Evolutionary conservation across 2,888 invertebrate genomes (phyloP).

Genomic region (Prenolepis imparis): DNA sequence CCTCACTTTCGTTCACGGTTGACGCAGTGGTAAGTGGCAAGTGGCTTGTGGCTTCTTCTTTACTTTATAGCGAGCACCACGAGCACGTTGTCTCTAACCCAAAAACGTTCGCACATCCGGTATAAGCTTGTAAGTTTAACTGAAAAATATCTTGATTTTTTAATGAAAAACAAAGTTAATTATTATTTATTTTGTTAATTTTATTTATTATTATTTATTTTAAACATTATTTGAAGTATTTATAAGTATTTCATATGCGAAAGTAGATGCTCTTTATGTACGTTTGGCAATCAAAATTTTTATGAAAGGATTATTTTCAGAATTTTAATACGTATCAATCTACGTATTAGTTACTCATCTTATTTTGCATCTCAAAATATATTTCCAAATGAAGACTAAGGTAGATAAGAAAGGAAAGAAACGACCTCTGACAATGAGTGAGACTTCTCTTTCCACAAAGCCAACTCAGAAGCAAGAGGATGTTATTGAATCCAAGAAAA

Average conservation of each 20-base stretch:
- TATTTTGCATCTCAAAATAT: background rate
- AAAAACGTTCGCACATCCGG: too few species aligned
- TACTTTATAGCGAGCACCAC: too few species aligned
- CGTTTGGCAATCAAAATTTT: background rate
- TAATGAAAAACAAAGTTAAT: background rate
- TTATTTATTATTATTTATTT: too few species aligned
- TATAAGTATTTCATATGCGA: background rate
- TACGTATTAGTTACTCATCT: background rate
- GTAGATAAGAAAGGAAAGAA: conserved; percentile 69
- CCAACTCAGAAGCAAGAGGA: background rate
- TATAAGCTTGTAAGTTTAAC: background rate
- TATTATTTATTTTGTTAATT: too few species aligned
- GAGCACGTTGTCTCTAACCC: too few species aligned
- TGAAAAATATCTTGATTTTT: background rate
- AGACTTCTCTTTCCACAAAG: conserved; percentile 32
- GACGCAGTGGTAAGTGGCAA: too few species aligned
- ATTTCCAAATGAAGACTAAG: conserved; percentile 55
- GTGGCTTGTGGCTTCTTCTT: too few species aligned
- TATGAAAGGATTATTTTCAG: background rate
- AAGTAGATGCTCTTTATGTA: background rate
- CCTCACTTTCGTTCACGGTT: too few species aligned
- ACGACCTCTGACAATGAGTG: conserved; percentile 55
- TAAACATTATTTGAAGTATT: background rate
- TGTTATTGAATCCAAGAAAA: conserved; percentile 35
- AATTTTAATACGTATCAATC: background rate